Percentiles rank a stretch among this genome's conserved stretches.
Conservation (phyloP, 2,797 vertebrate genomes). For the Neoniphon sammara region DNA sequence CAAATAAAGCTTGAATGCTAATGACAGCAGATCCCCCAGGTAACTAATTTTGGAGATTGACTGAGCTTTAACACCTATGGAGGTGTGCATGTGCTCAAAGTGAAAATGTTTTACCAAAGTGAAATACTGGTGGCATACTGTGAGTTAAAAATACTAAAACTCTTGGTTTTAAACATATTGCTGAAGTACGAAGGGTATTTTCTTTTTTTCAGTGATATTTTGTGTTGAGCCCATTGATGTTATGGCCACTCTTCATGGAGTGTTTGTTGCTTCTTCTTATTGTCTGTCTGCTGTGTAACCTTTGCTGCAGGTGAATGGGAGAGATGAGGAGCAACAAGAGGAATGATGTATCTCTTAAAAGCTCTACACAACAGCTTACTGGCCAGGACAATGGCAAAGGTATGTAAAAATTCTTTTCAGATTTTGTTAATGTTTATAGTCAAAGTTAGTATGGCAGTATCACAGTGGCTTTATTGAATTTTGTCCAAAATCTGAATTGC, state of each 20-base stretch:
- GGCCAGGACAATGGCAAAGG: conserved; percentile 84
- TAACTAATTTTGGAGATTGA: neutral
- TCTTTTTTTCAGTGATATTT: neutral
- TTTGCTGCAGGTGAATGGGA: conserved; percentile 80
- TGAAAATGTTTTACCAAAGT: neutral
- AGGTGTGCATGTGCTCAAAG: neutral
- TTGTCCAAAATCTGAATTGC: neutral
- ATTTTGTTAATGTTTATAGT: neutral
- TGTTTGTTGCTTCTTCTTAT: neutral
- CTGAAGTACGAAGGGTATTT: neutral
- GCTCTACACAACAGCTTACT: conserved; percentile 77
- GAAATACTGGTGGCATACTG: no score
- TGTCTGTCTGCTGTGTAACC: conserved; percentile 44
- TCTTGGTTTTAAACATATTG: neutral
- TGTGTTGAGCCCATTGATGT: neutral
- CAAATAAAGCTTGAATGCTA: neutral
- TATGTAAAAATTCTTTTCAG: conserved; percentile 56
- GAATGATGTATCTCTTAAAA: conserved; percentile 83
- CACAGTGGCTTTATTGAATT: neutral
- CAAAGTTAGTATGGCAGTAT: neutral
- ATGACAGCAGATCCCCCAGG: neutral
- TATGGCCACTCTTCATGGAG: neutral
- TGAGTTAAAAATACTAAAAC: neutral
- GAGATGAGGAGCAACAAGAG: conserved; percentile 88
- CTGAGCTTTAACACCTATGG: neutral